Evolutionary conservation across 2,797 vertebrate genomes (phyloP), one percentile per base, ranked within the genome.

Genomic region (Acanthornis magna): DNA sequence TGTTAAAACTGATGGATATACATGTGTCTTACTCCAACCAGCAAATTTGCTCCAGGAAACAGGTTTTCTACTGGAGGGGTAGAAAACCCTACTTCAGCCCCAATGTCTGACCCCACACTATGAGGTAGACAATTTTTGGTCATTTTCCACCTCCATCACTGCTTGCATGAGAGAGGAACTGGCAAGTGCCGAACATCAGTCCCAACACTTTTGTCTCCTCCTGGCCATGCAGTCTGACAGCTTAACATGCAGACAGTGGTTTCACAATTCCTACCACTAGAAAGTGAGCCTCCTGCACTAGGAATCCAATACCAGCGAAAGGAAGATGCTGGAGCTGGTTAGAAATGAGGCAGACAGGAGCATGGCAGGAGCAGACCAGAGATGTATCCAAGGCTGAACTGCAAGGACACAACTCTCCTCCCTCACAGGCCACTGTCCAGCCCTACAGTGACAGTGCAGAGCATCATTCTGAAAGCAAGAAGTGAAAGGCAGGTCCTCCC

Each of bases 391-490:
- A 65, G 58, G 48, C 29, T 72, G 51, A 89, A 36, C 19, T 65
- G 32, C 36, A 89, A 89, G 7, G 32, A 76, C 7, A 4, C 0
- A 1, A 34, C 61, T 32, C 57, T 79, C n/a, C 15, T 62, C 32
- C 23, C 17, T 27, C 11, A 17, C 29, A 51, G 5, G 16, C 16
- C 51, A 55, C 45, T 2, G 5, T 25, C 40, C 1, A 0, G 51
- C 25, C 32, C 84, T 30, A 47, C 10, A 5, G 22, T 21, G 62
- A 54, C 61, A 92, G n/a, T 10, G 36, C 11, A 47, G 68, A 93
- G 47, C 82, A 96, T 89, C 95, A 93, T 95, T 80, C 43, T 73
- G 95, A 97, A 97, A 98, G 83, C 45, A 97, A 97, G 97, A 98
- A 98, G 97, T 93, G 83, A 97, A 97, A 98, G 77, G 89, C 65